These are phyloP conservation scores for Axis porcinus DNA, from an alignment of 2,113 vertebrate genomes.

Conservation along the genomic window DNA sequence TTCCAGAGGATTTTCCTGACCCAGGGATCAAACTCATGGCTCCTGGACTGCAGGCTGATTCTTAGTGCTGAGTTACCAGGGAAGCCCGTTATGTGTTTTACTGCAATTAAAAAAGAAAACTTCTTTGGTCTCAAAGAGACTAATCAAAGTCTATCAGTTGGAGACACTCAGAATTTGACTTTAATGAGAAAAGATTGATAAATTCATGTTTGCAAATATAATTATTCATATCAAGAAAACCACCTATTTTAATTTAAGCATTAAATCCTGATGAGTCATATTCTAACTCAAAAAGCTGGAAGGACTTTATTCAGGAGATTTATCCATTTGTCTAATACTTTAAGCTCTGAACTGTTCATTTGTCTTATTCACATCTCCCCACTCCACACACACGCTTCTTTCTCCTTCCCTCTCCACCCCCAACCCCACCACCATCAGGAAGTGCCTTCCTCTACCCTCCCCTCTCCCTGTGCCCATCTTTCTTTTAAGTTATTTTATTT, in stretches of 20 bases:
- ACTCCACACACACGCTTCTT: background rate
- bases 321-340: background rate
- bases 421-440: background rate
- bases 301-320: background rate
- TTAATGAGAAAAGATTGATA: slow-evolving; percentile 25
- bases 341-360: background rate
- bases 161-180: background rate
- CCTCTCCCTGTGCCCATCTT: background rate
- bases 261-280: background rate
- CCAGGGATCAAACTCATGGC: background rate
- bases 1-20: background rate
- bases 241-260: background rate
- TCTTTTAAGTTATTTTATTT: background rate
- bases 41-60: background rate
- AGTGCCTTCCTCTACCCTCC: background rate
- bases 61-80: background rate
- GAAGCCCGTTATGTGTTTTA: background rate
- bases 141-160: slow-evolving; percentile 29
- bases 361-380: background rate
- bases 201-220: slow-evolving; percentile 14
- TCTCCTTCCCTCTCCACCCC: background rate
- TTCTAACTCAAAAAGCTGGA: background rate
- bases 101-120: background rate
- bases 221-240: background rate
- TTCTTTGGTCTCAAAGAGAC: background rate